These are phyloP conservation scores for Sminthurides aquaticus DNA, from an alignment of 2,888 invertebrate genomes.

Conservation along the genomic window DNA sequence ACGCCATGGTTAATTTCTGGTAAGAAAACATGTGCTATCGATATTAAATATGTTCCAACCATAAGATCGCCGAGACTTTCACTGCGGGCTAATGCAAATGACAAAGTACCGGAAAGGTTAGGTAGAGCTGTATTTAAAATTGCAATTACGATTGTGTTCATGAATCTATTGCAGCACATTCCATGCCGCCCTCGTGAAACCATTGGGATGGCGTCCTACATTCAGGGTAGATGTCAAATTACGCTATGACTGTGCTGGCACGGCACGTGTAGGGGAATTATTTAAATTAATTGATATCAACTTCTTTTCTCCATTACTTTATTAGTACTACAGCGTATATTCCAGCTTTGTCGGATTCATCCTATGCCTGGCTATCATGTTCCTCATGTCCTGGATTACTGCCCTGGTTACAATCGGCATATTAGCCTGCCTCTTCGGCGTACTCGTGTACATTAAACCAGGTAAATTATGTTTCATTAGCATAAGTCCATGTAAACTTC, in stretches of 20 bases:
- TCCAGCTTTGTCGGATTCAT: conserved; percentile 49
- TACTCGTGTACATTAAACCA: conserved; percentile 53
- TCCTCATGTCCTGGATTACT: conserved; percentile 53
- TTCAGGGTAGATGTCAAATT: conserved; percentile 43
- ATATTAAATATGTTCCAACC: no score
- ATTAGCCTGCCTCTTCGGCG: conserved; percentile 50
- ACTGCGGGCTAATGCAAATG: no score
- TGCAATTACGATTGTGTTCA: conserved; percentile 45
- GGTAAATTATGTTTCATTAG: conserved; percentile 48
- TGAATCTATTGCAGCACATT: conserved; percentile 49
- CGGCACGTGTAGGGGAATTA: not conserved
- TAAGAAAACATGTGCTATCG: no score
- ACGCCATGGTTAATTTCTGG: conserved; percentile 46
- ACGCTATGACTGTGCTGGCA: no score
- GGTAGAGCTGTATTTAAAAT: conserved; percentile 4
- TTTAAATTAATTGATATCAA: not conserved
- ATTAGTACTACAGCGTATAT: conserved; percentile 51
- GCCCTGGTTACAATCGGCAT: conserved; percentile 51
- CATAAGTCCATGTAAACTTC: conserved; percentile 51
- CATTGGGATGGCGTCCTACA: conserved; percentile 49
- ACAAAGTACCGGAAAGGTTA: no score
- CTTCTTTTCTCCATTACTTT: not conserved
- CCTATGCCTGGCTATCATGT: conserved; percentile 50
- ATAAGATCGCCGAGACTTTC: no score
- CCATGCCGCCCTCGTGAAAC: conserved; percentile 51